Evolutionary conservation across 2,113 vertebrate species (phyloP).

Genomic region (Corynorhinus townsendii): DNA sequence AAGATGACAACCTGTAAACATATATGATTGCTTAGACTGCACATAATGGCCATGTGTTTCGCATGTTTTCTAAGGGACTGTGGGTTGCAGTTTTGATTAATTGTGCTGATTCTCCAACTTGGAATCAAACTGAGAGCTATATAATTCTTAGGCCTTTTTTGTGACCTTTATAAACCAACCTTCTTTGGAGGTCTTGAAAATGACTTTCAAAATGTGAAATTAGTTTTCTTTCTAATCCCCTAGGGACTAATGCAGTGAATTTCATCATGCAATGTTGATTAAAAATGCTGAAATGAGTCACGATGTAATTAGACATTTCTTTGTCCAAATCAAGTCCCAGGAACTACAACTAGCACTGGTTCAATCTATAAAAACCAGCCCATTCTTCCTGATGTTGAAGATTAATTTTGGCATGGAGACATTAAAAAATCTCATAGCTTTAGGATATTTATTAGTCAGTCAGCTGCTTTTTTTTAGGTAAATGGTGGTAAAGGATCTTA

Average conservation of each 20-base stretch:
- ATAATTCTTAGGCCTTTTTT: slow-evolving; percentile 45
- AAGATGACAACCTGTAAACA: slow-evolving; percentile 9
- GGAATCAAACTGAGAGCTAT: slow-evolving; percentile 35
- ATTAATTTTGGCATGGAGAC: not conserved
- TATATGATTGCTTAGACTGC: not conserved
- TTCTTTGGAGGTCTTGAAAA: slow-evolving; percentile 54
- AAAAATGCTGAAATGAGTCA: slow-evolving; percentile 66
- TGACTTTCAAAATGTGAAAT: slow-evolving; percentile 63
- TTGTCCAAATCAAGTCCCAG: slow-evolving; percentile 41
- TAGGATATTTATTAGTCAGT: not conserved
- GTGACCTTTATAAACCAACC: slow-evolving; percentile 29
- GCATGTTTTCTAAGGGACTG: slow-evolving; percentile 17
- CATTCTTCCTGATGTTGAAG: not conserved
- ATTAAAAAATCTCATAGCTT: slow-evolving; percentile 14
- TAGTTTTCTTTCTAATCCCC: slow-evolving; percentile 62
- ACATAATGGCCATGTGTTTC: not conserved
- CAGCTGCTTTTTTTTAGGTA: not conserved
- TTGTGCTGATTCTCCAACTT: slow-evolving; percentile 51
- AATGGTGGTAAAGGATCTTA: not conserved
- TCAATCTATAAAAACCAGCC: not conserved
- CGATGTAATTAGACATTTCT: slow-evolving; percentile 52
- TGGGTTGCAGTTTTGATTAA: slow-evolving; percentile 48
- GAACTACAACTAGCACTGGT: slow-evolving; percentile 39
- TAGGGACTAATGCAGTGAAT: slow-evolving; percentile 39
- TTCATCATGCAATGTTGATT: slow-evolving; percentile 57